These are phyloP conservation scores for Agonopterix arenella DNA, from an alignment of 2,888 invertebrate genomes.

Conservation along the genomic window DNA sequence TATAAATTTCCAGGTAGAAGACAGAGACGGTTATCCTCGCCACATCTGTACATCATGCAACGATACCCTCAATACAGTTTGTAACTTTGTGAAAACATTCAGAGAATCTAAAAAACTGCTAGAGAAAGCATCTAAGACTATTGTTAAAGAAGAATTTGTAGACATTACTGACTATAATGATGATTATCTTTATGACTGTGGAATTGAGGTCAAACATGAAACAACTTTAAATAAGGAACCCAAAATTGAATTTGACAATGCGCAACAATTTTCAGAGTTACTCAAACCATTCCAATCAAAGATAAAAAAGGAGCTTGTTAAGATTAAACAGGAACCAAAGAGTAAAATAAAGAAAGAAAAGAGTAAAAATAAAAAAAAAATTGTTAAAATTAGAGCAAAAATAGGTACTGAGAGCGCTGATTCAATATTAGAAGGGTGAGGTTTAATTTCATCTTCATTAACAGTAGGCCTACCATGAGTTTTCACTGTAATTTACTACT, in stretches of 20 bases:
- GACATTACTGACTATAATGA: slow-evolving; percentile 11
- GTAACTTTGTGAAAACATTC: slow-evolving; percentile 48
- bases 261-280: slow-evolving; percentile 19
- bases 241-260: slow-evolving; percentile 17
- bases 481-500: no score
- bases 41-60: slow-evolving; percentile 50
- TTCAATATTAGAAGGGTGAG: slow-evolving; percentile 51
- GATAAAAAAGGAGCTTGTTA: slow-evolving; percentile 11
- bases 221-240: slow-evolving; percentile 30
- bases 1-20: slow-evolving; percentile 46
- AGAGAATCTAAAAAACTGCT: slow-evolving; percentile 42
- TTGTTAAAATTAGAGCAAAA: slow-evolving; percentile 7
- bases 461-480: no score
- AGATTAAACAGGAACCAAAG: slow-evolving; percentile 11
- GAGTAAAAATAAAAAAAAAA: slow-evolving; percentile 11
- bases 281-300: slow-evolving; percentile 23
- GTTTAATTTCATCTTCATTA: no score
- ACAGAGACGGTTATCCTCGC: slow-evolving; percentile 52
- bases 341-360: slow-evolving; percentile 6
- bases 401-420: slow-evolving; percentile 48
- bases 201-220: slow-evolving; percentile 16
- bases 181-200: slow-evolving; percentile 13
- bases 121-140: slow-evolving; percentile 27
- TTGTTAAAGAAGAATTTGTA: slow-evolving; percentile 38
- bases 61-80: slow-evolving; percentile 35